These are phyloP conservation scores for Halocynthia aurantium DNA, from an alignment of 23 tunicate genomes.

Conservation along the genomic window DNA sequence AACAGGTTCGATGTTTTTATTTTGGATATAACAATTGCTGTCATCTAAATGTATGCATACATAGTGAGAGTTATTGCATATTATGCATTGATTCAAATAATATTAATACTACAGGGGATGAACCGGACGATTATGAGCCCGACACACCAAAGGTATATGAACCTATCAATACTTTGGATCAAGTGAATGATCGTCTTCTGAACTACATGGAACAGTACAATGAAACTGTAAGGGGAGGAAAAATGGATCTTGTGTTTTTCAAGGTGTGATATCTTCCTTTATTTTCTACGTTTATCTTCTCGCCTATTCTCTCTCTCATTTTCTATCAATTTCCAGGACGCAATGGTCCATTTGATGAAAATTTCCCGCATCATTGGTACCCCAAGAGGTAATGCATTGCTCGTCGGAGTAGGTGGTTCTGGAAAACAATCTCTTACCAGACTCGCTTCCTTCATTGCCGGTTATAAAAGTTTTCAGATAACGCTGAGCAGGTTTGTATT, in stretches of 20 bases:
- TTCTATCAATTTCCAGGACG: conserved; percentile 33
- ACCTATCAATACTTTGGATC: conserved; percentile 17
- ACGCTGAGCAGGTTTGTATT: conserved; percentile 46
- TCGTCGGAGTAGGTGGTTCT: conserved; percentile 89
- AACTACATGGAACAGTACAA: conserved; percentile 65
- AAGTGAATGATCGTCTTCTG: conserved; percentile 47
- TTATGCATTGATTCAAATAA: background rate
- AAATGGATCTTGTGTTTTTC: conserved; percentile 87
- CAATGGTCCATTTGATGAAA: conserved; percentile 66
- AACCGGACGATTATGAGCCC: conserved; percentile 83
- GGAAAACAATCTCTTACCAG: conserved; percentile 87
- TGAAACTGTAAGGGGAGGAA: conserved; percentile 81
- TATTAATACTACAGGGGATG: conserved; percentile 40
- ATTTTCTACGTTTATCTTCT: background rate
- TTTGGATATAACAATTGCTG: no score
- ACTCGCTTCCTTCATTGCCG: conserved; percentile 66
- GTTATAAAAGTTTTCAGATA: conserved; percentile 83
- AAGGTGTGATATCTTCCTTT: conserved; percentile 22
- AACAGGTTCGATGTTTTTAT: conserved; percentile 60
- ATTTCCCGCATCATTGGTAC: conserved; percentile 82
- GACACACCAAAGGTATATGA: conserved; percentile 77
- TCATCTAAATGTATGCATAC: no score
- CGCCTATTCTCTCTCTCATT: background rate
- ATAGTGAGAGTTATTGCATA: no score
- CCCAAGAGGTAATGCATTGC: conserved; percentile 77